A percentile compares a stretch with the other conserved stretches of the same genome.
Conservation (phyloP, 2,113 vertebrate species). For the Corythornis madagascariensis region DNA sequence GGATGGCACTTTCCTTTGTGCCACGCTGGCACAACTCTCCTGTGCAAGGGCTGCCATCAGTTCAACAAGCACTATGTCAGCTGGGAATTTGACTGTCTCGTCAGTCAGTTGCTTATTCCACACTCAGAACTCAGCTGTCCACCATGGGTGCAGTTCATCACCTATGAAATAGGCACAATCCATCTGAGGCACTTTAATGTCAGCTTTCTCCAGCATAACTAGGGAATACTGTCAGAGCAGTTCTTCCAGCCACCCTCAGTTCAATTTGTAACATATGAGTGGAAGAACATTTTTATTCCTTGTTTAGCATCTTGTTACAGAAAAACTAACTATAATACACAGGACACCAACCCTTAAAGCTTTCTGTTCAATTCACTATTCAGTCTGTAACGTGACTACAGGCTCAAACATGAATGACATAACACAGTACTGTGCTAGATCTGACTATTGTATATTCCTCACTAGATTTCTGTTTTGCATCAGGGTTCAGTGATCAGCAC, state of each 20-base stretch:
- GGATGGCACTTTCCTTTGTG: neutral
- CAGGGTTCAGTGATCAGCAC: neutral
- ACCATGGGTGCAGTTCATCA: neutral
- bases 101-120: neutral
- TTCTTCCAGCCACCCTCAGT: too few relatives aligned
- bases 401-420: fast-evolving
- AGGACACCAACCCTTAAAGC: too few relatives aligned
- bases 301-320: neutral
- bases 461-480: neutral
- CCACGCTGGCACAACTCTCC: neutral
- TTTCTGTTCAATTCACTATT: neutral
- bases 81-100: neutral
- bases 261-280: neutral
- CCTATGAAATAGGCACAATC: fast-evolving
- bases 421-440: neutral
- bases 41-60: too few relatives aligned
- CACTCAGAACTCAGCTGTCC: neutral
- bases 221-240: neutral
- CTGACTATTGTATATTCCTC: fast-evolving
- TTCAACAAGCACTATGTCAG: fast-evolving
- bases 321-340: fast-evolving
- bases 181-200: neutral
- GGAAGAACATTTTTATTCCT: neutral
- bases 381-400: fast-evolving
- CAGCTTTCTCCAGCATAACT: fast-evolving